Evolutionary conservation across 2,797 vertebrate genomes (phyloP), one percentile per base, ranked within the genome.

Genomic region (Myripristis jacobus): DNA sequence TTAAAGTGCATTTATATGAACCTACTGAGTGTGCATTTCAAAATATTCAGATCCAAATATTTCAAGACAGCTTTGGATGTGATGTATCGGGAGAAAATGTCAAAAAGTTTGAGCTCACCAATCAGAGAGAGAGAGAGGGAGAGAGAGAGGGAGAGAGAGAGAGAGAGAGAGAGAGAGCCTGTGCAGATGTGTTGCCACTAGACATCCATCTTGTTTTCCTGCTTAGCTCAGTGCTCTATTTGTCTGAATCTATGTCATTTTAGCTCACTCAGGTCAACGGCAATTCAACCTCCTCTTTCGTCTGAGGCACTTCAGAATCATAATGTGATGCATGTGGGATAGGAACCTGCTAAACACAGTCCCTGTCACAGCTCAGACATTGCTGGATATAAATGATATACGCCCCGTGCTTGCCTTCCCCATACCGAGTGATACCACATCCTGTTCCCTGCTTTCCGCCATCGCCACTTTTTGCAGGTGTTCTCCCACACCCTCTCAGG

Each of bases 171-270:
- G 83, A 80, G 77, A 64, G 79, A 78, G 85, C 44, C 73, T 65
- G 87, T 84, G 91, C 87, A 87, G 86, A 91, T 89, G 88, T 88
- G 88, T 85, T 87, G 89, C 92, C 87, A 86, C 84, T 56, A 84
- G 64, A 90, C 91, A 91, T 93, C 90, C 91, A 91, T 92, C 91
- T 92, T 93, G 89, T 90, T 93, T 92, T 81, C 77, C 84, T 71
- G 66, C 78, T 79, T 83, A 85, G 87, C 86, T 91, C 91, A 82
- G 86, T 85, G 89, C 89, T 92, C 90, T 91, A 92, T 93, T 92
- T 93, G 90, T 92, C 91, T 93, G 91, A 93, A 92, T 93, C 84
- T 87, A 86, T 90, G 92, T 92, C 92, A 93, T 92, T 92, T 93
- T 92, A 89, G 91, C 91, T 93, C 90, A 92, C 87, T 90, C 90